A percentile compares a stretch with the other conserved stretches of the same genome.
Evolutionary conservation across 2,113 vertebrate species (phyloP).

Genomic region (Pelobates fuscus): DNA sequence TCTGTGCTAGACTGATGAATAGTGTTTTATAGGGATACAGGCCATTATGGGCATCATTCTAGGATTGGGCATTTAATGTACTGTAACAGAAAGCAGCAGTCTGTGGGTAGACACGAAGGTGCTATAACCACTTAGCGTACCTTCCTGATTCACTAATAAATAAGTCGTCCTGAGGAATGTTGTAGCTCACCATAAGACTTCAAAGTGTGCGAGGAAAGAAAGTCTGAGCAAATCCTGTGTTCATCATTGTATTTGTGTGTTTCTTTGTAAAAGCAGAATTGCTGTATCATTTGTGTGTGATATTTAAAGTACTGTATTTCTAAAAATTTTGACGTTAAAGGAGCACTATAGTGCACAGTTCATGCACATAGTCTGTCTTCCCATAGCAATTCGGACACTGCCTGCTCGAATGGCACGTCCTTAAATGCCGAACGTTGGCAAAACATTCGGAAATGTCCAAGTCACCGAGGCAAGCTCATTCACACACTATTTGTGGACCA

Average conservation of each 20-base stretch:
- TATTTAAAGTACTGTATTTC: constrained; percentile 48
- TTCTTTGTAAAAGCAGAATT: constrained; percentile 28
- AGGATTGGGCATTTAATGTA: background rate
- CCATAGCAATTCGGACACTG: too few relatives aligned
- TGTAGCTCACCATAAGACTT: background rate
- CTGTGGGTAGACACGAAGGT: background rate
- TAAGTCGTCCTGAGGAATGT: constrained; percentile 1
- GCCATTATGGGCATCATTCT: background rate
- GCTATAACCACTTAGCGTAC: background rate
- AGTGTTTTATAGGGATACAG: too few relatives aligned
- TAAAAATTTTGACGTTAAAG: too few relatives aligned
- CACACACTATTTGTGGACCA: too few relatives aligned
- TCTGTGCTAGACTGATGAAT: background rate
- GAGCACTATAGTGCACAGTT: too few relatives aligned
- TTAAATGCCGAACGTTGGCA: too few relatives aligned
- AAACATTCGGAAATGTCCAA: too few relatives aligned
- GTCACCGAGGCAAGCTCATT: too few relatives aligned
- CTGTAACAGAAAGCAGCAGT: constrained; percentile 7
- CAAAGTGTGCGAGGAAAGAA: background rate
- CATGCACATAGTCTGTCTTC: too few relatives aligned
- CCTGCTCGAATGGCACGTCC: too few relatives aligned
- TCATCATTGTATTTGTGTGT: constrained; percentile 30
- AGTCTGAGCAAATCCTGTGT: constrained; percentile 21
- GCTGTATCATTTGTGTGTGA: constrained; percentile 39
- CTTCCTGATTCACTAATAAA: background rate